phyloP scores from a whole-genome alignment of 2,797 vertebrate genomes.

The Rallus crepitans region DNA sequence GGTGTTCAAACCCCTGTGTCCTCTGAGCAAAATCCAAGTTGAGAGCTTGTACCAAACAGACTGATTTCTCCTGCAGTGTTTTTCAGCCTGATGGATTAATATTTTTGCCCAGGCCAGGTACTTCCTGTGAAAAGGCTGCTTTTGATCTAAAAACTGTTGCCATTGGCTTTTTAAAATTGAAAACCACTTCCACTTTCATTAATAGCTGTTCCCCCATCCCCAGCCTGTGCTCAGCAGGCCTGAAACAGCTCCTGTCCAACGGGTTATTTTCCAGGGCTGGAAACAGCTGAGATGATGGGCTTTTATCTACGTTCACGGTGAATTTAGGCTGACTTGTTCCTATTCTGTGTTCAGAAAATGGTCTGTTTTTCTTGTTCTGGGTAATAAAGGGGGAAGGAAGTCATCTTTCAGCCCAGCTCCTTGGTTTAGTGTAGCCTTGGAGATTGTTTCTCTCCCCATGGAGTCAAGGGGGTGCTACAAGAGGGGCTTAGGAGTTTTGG shows the following conservation, averaged over 20 bases:
- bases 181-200: not conserved
- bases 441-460: fast-evolving
- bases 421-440: not conserved
- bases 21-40: not conserved
- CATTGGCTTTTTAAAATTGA: not conserved
- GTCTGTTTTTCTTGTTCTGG: not conserved
- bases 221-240: not conserved
- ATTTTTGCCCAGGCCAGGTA: not conserved
- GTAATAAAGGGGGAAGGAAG: not conserved
- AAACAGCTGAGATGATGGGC: not conserved
- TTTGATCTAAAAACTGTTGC: constrained; percentile 19
- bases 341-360: not conserved
- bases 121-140: not conserved
- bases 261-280: not conserved
- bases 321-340: not conserved
- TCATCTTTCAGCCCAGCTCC: not conserved
- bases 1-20: not conserved
- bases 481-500: not conserved
- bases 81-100: not conserved
- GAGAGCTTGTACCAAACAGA: not conserved
- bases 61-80: not conserved
- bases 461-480: not conserved
- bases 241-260: not conserved
- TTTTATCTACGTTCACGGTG: not conserved
- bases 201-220: not conserved